Percentiles rank a stretch among this genome's conserved stretches.
phyloP scores from a whole-genome alignment of 2,113 vertebrate species.

The Lutjanus erythropterus region DNA sequence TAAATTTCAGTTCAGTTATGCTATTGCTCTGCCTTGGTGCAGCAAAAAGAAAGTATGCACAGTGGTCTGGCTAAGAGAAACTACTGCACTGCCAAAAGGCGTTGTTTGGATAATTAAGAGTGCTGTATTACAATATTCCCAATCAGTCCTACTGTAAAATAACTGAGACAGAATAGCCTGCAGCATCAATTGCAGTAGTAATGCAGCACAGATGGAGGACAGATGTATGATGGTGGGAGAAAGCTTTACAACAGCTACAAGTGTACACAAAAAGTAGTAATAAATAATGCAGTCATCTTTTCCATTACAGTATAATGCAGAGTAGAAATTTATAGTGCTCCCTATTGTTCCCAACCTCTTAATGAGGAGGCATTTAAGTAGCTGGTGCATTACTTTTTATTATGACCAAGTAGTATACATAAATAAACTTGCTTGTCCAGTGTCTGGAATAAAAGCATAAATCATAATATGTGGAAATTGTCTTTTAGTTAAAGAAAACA shows the following conservation, averaged over 20 bases:
- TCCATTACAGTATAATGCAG: constrained; percentile 35
- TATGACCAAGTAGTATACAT: constrained; percentile 17
- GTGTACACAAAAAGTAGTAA: constrained; percentile 36
- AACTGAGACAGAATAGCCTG: background rate
- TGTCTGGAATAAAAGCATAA: constrained; percentile 27
- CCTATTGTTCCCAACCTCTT: constrained; percentile 29
- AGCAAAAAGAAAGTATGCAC: background rate
- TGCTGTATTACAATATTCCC: background rate
- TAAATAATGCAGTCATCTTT: constrained; percentile 60
- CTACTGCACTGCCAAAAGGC: background rate
- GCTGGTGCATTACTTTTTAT: constrained; percentile 39
- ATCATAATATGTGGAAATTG: constrained; percentile 36
- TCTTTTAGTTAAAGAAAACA: constrained; percentile 16
- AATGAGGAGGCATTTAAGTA: constrained; percentile 57
- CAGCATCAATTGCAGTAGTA: constrained; percentile 18
- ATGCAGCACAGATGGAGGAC: constrained; percentile 33
- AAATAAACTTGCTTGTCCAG: constrained; percentile 28
- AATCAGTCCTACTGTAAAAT: background rate
- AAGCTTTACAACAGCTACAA: constrained; percentile 18
- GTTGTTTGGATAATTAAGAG: background rate
- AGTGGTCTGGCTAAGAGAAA: background rate
- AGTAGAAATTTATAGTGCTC: constrained; percentile 29
- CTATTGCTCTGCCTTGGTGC: background rate
- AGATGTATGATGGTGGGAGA: background rate
- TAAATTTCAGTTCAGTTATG: background rate